Percentiles rank a stretch among this genome's conserved stretches.
These are phyloP conservation scores for Nephrotoma flavescens DNA, from an alignment of 2,888 invertebrate species.

Conservation along the genomic window DNA sequence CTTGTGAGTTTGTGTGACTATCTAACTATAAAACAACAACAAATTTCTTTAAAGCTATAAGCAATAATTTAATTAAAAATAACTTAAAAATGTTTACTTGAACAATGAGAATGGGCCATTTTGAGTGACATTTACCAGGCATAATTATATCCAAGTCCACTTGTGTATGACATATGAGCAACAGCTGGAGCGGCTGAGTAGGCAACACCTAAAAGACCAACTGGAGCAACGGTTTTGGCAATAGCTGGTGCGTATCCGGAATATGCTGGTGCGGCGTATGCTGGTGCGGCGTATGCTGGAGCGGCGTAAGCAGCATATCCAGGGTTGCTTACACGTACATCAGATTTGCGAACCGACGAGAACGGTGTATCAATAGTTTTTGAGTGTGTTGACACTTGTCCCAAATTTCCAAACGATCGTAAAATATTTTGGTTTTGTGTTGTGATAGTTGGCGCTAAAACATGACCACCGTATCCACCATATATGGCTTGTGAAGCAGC, in stretches of 20 bases:
- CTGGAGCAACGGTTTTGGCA: constrained; percentile 11
- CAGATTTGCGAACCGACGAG: constrained; percentile 54
- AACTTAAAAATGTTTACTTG: background rate
- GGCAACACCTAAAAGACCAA: constrained; percentile 32
- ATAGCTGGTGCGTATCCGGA: constrained; percentile 19
- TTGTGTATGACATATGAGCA: constrained; percentile 43
- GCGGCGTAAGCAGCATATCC: constrained; percentile 22
- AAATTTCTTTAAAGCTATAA: background rate
- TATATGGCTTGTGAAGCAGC: background rate
- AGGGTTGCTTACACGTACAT: constrained; percentile 55
- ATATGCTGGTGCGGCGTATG: constrained; percentile 10
- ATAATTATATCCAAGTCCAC: constrained; percentile 41
- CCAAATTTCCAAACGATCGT: constrained; percentile 49
- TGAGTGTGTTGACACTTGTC: constrained; percentile 52
- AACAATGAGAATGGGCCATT: background rate
- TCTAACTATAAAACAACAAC: background rate
- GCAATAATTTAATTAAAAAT: background rate
- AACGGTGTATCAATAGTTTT: constrained; percentile 58
- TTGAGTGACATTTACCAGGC: constrained; percentile 32
- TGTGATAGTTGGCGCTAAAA: constrained; percentile 32
- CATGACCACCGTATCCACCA: constrained; percentile 3
- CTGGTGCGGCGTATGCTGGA: constrained; percentile 14
- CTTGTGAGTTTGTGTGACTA: background rate
- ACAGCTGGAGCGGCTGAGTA: constrained; percentile 46
- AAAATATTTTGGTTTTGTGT: constrained; percentile 44